Evolutionary conservation across 92 coral and sea anemone species (phyloP).

Genomic region (Paramuricea clavata): DNA sequence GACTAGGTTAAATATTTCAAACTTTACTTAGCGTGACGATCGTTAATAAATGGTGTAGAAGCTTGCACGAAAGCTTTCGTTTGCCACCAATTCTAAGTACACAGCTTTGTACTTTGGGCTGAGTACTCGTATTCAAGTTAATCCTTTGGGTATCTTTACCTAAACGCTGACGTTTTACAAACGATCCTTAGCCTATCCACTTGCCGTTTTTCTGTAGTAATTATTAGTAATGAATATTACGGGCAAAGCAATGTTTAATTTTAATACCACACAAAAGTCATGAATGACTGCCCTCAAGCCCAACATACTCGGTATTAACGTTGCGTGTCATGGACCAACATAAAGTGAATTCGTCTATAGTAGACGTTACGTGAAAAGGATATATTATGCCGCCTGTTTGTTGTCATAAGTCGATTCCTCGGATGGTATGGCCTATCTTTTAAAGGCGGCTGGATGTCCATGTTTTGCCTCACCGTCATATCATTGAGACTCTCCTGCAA

Average conservation of each 20-base stretch:
- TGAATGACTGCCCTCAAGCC: no score
- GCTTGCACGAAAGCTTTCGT: background rate
- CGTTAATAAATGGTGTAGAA: background rate
- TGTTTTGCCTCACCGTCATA: conserved; percentile 22
- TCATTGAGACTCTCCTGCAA: conserved; percentile 42
- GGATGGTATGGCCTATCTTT: conserved; percentile 46
- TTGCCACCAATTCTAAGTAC: background rate
- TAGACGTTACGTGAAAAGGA: no score
- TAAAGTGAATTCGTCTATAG: no score
- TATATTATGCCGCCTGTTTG: conserved; percentile 36
- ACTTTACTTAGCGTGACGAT: background rate
- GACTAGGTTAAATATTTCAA: background rate
- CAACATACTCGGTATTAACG: no score
- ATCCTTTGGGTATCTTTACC: background rate
- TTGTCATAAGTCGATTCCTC: conserved; percentile 9
- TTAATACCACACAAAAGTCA: background rate
- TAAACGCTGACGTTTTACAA: background rate
- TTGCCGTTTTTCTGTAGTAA: background rate
- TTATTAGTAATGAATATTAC: background rate
- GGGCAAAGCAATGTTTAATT: background rate
- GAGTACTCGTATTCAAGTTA: background rate
- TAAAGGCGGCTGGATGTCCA: conserved; percentile 17
- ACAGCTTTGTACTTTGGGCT: background rate
- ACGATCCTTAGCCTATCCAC: no score
- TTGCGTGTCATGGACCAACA: no score